These are phyloP conservation scores for Lutraria rhynchaena DNA, from an alignment of 1,140 invertebrate species.

Conservation along the genomic window DNA sequence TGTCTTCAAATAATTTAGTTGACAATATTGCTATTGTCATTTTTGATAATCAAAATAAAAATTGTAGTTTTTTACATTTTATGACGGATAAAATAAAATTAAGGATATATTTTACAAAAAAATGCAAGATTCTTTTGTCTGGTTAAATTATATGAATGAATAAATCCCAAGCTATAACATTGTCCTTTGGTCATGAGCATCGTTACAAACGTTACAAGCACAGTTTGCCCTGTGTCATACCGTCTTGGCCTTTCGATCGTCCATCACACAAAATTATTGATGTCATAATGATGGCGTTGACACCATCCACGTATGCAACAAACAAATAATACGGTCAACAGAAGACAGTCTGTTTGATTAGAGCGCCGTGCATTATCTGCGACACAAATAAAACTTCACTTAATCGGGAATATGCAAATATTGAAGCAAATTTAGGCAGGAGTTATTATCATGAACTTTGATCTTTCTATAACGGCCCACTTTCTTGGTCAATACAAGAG, in stretches of 20 bases:
- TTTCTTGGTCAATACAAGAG: conserved; percentile 8
- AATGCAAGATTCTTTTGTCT: too few relatives aligned
- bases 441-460: conserved; percentile 54
- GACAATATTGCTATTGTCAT: too few relatives aligned
- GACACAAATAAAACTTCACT: conserved; percentile 42
- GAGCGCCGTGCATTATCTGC: background rate
- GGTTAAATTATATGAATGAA: too few relatives aligned
- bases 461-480: conserved; percentile 7
- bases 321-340: conserved; percentile 42
- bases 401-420: conserved; percentile 54
- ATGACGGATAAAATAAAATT: too few relatives aligned
- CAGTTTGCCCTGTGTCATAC: conserved; percentile 2
- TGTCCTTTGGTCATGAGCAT: too few relatives aligned
- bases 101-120: too few relatives aligned
- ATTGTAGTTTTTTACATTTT: too few relatives aligned
- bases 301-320: conserved; percentile 16
- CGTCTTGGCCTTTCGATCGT: conserved; percentile 34
- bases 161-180: too few relatives aligned
- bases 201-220: background rate
- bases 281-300: conserved; percentile 40
- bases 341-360: conserved; percentile 42
- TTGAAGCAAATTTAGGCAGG: conserved; percentile 28
- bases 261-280: conserved; percentile 19
- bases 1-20: too few relatives aligned
- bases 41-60: too few relatives aligned